Percentiles rank a stretch among this genome's conserved stretches.
Evolutionary conservation across 2,113 vertebrate species (phyloP).

Genomic region (Pelvicachromis taeniatus): DNA sequence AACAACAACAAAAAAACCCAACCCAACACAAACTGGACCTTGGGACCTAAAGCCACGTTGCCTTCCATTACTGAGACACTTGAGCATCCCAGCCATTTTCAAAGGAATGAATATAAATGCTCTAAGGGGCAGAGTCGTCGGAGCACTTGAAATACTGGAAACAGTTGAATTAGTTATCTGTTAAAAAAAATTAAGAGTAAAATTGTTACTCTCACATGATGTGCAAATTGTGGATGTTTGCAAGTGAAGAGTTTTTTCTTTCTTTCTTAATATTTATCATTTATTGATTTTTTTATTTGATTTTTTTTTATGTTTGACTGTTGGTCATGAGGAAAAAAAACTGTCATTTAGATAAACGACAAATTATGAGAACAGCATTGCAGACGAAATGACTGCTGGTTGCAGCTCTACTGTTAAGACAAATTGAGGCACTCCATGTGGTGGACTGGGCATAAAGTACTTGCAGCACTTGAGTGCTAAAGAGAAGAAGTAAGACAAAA

Average conservation of each 20-base stretch:
- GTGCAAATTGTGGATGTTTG: neutral
- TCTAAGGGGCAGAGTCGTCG: neutral
- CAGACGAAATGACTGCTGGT: neutral
- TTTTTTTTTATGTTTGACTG: neutral
- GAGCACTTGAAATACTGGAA: neutral
- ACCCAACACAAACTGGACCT: slow-evolving; percentile 39
- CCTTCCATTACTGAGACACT: slow-evolving; percentile 71
- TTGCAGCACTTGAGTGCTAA: neutral
- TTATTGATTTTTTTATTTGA: neutral
- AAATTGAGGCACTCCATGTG: neutral
- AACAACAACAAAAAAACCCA: neutral
- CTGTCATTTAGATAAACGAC: neutral
- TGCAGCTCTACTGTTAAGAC: neutral
- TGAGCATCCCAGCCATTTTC: slow-evolving; percentile 51
- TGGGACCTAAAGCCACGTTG: slow-evolving; percentile 71
- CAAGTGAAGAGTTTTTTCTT: neutral
- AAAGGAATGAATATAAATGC: neutral
- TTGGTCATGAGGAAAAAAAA: neutral
- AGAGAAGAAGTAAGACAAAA: neutral
- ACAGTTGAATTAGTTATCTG: neutral
- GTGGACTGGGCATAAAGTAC: neutral
- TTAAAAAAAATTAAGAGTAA: neutral
- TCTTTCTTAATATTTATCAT: neutral
- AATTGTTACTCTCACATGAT: neutral
- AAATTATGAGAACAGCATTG: neutral